Evolutionary conservation across 2,888 invertebrate genomes (phyloP), one percentile per base, ranked within the genome.

Genomic region (Blastobasis lacticolella): DNA sequence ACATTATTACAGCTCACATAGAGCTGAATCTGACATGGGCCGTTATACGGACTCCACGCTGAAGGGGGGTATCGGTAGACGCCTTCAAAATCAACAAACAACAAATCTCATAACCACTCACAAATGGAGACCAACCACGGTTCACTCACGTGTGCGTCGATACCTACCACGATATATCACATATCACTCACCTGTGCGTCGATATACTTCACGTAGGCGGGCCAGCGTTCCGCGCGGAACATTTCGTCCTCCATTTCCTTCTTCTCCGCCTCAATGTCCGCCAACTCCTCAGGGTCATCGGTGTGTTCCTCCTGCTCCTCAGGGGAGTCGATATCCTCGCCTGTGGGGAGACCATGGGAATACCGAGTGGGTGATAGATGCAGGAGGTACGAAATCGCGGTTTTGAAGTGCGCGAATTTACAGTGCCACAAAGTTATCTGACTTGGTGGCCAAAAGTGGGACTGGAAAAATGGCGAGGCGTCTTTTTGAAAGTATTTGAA

Each of bases 151-250:
- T 85, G 67, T 6, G 77, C 75, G 58, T 88, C 88, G 0, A 88
- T 79, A 52, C 8, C 9, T 9, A 10, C n/a, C 6, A 50, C 37
- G 42, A 38, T 36, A 48, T 50, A 10, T 48, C 9, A 48, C 43
- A 8, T 46, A 6, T 23, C 48, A 60, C 67, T 69, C 66, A 87
- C 88, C 49, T 85, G 67, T 6, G 77, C 75, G 58, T 88, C 88
- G 0, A 88, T 79, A 52, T 88, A 87, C 71, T 78, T 71, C 54
- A 89, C 88, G 66, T 90, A 91, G 45, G 81, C 87, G 5, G 82
- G 82, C 79, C 88, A 91, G 1, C 88, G 77, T 9, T 63, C 74
- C 0, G 72, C 73, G 50, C 87, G 75, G 53, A 87, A 88, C 5
- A 75, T 75, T 49, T 72, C 81, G 49, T 69, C 72, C 54, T 84